phyloP scores from a whole-genome alignment of 2,888 invertebrate genomes.

The Andrena praecox region DNA sequence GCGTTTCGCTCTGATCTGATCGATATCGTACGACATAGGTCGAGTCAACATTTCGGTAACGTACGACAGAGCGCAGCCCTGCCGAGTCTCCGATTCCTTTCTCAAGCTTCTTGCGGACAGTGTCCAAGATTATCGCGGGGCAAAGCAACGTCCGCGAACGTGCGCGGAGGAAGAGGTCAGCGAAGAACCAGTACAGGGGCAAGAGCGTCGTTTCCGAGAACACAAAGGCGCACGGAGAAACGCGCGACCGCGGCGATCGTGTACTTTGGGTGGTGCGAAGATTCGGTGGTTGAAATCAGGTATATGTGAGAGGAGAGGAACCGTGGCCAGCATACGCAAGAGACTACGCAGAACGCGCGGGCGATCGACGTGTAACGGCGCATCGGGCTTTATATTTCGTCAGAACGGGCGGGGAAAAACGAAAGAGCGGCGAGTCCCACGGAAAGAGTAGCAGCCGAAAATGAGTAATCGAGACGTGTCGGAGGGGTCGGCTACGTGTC shows the following conservation, averaged over 20 bases:
- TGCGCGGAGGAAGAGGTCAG: background rate
- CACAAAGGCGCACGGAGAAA: constrained; percentile 3
- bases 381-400: constrained; percentile 2
- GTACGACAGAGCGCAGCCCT: background rate
- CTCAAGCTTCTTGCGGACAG: background rate
- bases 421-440: too few species aligned
- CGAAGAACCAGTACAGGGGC: constrained; percentile 12
- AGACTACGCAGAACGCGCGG: constrained; percentile 22
- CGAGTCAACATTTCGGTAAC: background rate
- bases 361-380: constrained; percentile 32
- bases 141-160: constrained; percentile 2
- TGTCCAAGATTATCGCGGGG: background rate
- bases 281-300: constrained; percentile 23
- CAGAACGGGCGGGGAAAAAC: background rate
- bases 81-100: background rate
- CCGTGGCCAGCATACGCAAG: constrained; percentile 35
- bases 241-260: background rate
- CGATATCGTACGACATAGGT: background rate
- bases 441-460: background rate
- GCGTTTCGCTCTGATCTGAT: background rate
- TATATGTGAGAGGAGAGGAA: constrained; percentile 3
- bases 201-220: constrained; percentile 30
- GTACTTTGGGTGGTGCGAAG: background rate
- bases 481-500: background rate
- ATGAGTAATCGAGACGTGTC: background rate